phyloP scores from a whole-genome alignment of 1,140 invertebrate species.

The Hormaphis cornu region DNA sequence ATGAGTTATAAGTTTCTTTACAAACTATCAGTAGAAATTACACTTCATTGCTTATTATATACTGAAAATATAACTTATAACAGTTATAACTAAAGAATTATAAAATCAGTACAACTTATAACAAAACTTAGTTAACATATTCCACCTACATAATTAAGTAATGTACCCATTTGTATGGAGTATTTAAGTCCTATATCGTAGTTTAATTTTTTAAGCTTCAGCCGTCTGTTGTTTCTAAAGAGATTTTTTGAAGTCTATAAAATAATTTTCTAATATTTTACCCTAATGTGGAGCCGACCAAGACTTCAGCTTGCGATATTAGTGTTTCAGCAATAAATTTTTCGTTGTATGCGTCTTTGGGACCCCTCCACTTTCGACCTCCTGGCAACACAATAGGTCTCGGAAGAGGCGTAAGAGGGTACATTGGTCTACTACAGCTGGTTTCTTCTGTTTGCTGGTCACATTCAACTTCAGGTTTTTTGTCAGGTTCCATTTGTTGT shows the following conservation, averaged over 20 bases:
- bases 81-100: neutral
- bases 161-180: too few relatives aligned
- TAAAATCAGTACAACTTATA: too few relatives aligned
- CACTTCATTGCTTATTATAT: too few relatives aligned
- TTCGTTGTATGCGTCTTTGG: slow-evolving; percentile 67
- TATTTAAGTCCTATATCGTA: too few relatives aligned
- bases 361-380: slow-evolving; percentile 61
- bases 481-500: neutral
- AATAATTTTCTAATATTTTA: slow-evolving; percentile 41
- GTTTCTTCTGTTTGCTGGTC: neutral
- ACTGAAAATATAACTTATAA: neutral
- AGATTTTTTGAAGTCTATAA: neutral
- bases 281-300: slow-evolving; percentile 64
- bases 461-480: neutral
- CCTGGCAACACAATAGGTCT: slow-evolving; percentile 55
- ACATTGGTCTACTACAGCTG: slow-evolving; percentile 43
- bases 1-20: too few relatives aligned
- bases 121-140: too few relatives aligned
- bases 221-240: neutral
- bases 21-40: too few relatives aligned
- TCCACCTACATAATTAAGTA: too few relatives aligned
- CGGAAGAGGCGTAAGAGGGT: slow-evolving; percentile 47
- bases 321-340: slow-evolving; percentile 65
- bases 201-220: too few relatives aligned
- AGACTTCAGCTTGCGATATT: slow-evolving; percentile 62